These are phyloP conservation scores for Formica exsecta DNA, from an alignment of 1,140 invertebrate genomes.

Conservation along the genomic window DNA sequence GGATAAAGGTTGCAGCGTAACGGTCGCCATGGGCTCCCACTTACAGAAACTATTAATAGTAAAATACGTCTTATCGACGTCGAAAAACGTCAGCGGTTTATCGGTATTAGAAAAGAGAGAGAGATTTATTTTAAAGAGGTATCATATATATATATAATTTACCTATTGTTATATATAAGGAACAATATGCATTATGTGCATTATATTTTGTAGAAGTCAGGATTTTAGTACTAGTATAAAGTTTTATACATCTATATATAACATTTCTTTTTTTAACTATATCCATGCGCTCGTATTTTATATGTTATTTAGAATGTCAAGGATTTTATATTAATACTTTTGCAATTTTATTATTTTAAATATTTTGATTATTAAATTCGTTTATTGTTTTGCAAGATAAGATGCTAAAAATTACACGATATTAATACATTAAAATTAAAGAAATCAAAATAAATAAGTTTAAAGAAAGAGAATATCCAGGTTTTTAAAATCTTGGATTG, in stretches of 20 bases:
- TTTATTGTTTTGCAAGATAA: conserved; percentile 13
- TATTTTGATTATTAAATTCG: background rate
- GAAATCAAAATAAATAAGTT: background rate
- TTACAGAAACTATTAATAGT: conserved; percentile 39
- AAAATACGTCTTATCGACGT: conserved; percentile 37
- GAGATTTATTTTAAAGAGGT: conserved; percentile 2
- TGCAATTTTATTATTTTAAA: conserved; percentile 11
- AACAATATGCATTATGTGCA: background rate
- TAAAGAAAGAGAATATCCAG: background rate
- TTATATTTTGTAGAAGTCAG: conserved; percentile 5
- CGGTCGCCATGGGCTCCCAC: conserved; percentile 48
- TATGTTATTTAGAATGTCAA: conserved; percentile 1
- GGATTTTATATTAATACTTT: background rate
- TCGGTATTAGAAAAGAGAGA: conserved; percentile 28
- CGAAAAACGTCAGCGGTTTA: conserved; percentile 29
- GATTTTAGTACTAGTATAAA: conserved; percentile 26
- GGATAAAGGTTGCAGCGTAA: conserved; percentile 57
- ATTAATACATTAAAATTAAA: background rate
- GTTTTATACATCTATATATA: conserved; percentile 15
- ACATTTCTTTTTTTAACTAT: conserved; percentile 1
- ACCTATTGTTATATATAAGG: conserved; percentile 15
- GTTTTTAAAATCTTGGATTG: conserved; percentile 9
- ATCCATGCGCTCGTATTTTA: conserved; percentile 8
- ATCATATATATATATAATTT: conserved; percentile 7
- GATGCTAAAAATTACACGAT: background rate